These are phyloP conservation scores for Dynastes tityus DNA, from an alignment of 2,888 invertebrate species.

Conservation along the genomic window DNA sequence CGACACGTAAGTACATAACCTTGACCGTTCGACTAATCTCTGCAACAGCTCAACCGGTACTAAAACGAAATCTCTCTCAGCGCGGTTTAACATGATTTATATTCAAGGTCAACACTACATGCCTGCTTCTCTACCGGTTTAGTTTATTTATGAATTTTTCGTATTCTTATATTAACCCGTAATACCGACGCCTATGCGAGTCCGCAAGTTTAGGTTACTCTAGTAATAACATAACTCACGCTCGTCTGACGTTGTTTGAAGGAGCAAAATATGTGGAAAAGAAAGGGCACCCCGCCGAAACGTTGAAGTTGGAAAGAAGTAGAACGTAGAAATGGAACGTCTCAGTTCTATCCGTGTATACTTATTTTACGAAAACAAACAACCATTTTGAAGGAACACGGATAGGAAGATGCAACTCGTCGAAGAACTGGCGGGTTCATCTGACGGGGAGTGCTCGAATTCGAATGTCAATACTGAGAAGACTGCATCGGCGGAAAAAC, in stretches of 20 bases:
- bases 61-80: too few species aligned
- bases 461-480: conserved; percentile 20
- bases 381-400: neutral
- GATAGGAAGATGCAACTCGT: conserved; percentile 11
- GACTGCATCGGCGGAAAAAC: neutral
- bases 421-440: neutral
- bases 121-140: too few species aligned
- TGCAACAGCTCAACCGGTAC: too few species aligned
- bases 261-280: neutral
- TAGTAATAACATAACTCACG: conserved; percentile 7
- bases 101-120: too few species aligned
- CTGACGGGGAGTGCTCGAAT: neutral
- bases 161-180: too few species aligned
- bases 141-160: too few species aligned
- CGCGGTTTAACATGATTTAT: too few species aligned
- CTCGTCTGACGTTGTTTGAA: neutral
- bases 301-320: neutral
- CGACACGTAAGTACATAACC: too few species aligned
- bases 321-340: conserved; percentile 4
- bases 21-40: too few species aligned
- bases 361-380: conserved; percentile 16
- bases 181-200: too few species aligned
- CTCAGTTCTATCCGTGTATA: conserved; percentile 21
- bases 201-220: too few species aligned
- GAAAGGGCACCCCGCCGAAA: neutral